Percentiles rank a stretch among this genome's conserved stretches.
Evolutionary conservation across 2,113 vertebrate genomes (phyloP).

Genomic region (Planiliza haematocheilus): DNA sequence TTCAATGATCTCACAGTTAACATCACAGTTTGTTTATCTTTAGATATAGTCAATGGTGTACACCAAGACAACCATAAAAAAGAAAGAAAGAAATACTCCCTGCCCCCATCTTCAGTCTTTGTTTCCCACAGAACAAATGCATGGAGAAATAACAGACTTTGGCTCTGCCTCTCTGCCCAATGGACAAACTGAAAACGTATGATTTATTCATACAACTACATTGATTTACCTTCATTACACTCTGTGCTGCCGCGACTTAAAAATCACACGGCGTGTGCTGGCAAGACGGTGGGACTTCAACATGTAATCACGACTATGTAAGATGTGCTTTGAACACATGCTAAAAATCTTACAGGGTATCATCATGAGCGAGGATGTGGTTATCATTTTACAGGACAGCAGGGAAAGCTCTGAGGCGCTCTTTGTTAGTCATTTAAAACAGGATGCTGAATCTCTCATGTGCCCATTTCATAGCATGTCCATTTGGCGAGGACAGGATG

Average conservation of each 20-base stretch:
- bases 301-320: constrained; percentile 15
- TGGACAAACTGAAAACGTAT: constrained; percentile 29
- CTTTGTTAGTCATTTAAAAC: constrained; percentile 45
- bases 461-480: constrained; percentile 50
- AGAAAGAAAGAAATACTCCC: background rate
- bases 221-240: constrained; percentile 14
- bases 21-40: too few relatives aligned
- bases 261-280: background rate
- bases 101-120: background rate
- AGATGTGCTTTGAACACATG: constrained; percentile 21
- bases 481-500: constrained; percentile 49
- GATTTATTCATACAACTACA: constrained; percentile 45
- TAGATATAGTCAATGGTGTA: too few relatives aligned
- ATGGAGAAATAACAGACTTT: constrained; percentile 2
- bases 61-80: too few relatives aligned
- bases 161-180: constrained; percentile 13
- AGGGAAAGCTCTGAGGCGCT: constrained; percentile 32
- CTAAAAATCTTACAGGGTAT: constrained; percentile 2
- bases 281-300: background rate
- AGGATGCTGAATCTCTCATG: constrained; percentile 64
- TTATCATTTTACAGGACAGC: constrained; percentile 51
- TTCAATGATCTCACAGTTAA: too few relatives aligned
- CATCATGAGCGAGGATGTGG: constrained; percentile 47
- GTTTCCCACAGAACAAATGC: constrained; percentile 2
- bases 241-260: constrained; percentile 5